Conservation (phyloP, 1,140 invertebrate species). For the Portunus trituberculatus region DNA sequence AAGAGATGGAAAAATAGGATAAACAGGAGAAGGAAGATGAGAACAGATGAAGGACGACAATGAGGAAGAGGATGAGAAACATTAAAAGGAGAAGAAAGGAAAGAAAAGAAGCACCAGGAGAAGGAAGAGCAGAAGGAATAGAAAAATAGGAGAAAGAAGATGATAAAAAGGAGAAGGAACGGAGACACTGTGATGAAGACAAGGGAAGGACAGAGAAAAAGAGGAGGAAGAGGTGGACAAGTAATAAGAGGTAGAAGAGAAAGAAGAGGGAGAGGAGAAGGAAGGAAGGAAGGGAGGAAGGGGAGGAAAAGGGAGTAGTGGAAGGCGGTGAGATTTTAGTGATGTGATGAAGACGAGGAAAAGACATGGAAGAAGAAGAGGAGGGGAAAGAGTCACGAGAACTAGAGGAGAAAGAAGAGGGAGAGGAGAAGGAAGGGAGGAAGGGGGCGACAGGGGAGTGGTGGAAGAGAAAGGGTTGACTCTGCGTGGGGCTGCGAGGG, state of each 20-base stretch:
- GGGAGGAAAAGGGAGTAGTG: neutral
- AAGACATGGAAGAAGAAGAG: neutral
- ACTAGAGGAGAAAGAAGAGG: no score
- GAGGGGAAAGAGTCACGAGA: no score
- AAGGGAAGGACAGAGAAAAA: neutral
- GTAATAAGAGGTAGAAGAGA: neutral
- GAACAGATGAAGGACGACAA: no score
- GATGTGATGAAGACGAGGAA: no score
- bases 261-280: neutral
- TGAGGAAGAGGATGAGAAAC: no score
- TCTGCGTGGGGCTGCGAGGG: no score
- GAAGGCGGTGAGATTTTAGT: neutral
- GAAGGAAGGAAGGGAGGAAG: slow-evolving; percentile 1
- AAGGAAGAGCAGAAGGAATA: neutral
- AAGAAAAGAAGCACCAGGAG: neutral
- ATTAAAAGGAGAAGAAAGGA: neutral
- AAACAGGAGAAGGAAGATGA: no score
- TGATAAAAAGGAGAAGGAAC: neutral
- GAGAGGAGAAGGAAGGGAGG: neutral
- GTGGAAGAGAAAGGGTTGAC: neutral
- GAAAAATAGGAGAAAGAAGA: neutral
- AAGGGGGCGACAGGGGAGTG: neutral
- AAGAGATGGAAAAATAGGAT: no score
- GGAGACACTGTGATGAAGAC: neutral
- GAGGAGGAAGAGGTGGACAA: neutral